Evolutionary conservation across 1,140 invertebrate genomes (phyloP), one percentile per base, ranked within the genome.

Genomic region (Camponotus vicinus): DNA sequence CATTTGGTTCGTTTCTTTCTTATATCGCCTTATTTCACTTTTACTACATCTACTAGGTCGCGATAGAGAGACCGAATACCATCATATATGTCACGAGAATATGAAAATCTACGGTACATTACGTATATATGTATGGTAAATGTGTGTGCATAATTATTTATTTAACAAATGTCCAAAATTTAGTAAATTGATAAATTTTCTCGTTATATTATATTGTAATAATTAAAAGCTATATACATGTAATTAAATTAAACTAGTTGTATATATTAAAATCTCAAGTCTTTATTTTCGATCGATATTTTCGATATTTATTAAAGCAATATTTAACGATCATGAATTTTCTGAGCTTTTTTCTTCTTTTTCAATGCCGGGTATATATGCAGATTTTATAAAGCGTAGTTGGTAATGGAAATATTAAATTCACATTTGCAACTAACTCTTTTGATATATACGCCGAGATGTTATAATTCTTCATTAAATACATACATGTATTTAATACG

Each of bases 391-490:
- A 75, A 73, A 73, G 40, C 75, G 4, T 49, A 34, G 13, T 49
- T 34, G 69, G 40, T 83, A 83, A 83, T 61, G 55, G 61, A 73
- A 73, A 70, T 59, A 83, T 83, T 83, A 63, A 83, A 45, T 59
- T 71, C 79, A 64, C 69, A 70, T 80, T 80, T 45, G 78, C 64
- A 37, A 27, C 55, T 42, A 57, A 42, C 55, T 49, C 55, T 49
- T 45, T 59, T 45, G 69, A 83, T 49, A 45, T 11, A 45, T 9
- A 18, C 13, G 27, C 40, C 79, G 52, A 34, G 42, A 75, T 75
- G 75, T 83, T 83, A 49, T 75, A 75, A 83, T 73, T 83, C 69
- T 45, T 63, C 57, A 49, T 75, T 83, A 83, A 75, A 71, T 55
- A 42, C 9, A 45, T 11, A 45, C 11, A 3, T 45, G 42, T 45